Percentiles rank a stretch among this genome's conserved stretches.
These are phyloP conservation scores for Sterrhoptilus dennistouni DNA, from an alignment of 2,113 vertebrate species.

Conservation along the genomic window DNA sequence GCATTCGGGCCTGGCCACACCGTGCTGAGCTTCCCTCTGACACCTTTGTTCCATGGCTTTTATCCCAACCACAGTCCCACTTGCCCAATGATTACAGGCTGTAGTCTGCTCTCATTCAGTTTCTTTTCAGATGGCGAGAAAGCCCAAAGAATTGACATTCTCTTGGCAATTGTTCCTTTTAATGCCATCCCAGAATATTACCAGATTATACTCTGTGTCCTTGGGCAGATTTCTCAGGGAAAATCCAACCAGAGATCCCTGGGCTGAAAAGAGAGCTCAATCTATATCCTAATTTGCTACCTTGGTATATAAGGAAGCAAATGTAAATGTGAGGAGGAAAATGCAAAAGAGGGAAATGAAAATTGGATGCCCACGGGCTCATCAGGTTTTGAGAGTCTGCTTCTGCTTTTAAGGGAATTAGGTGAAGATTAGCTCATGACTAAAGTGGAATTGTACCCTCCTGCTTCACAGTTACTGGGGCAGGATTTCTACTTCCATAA, in stretches of 20 bases:
- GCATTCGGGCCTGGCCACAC: not conserved
- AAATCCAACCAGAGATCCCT: not conserved
- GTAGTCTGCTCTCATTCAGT: not conserved
- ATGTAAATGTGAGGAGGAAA: not conserved
- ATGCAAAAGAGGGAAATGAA: not conserved
- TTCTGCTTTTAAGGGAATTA: slow-evolving; percentile 24
- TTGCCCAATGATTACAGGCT: slow-evolving; percentile 13
- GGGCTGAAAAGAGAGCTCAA: not conserved
- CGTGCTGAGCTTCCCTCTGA: not conserved
- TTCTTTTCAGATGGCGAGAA: slow-evolving; percentile 46
- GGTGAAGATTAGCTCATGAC: not conserved
- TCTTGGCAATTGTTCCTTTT: slow-evolving; percentile 31
- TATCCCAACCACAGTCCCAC: slow-evolving; percentile 13
- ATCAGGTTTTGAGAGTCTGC: not conserved
- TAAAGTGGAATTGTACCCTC: not conserved
- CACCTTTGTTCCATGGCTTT: slow-evolving; percentile 44
- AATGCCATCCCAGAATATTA: not conserved
- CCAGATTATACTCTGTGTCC: not conserved
- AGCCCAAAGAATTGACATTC: slow-evolving; percentile 41
- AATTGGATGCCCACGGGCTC: not conserved
- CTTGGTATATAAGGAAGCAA: not conserved
- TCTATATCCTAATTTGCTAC: not conserved
- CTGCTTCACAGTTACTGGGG: not conserved
- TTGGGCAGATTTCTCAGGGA: not conserved
- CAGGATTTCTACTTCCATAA: not conserved